phyloP scores from a whole-genome alignment of 2,113 vertebrate species.

The Pristiophorus japonicus region DNA sequence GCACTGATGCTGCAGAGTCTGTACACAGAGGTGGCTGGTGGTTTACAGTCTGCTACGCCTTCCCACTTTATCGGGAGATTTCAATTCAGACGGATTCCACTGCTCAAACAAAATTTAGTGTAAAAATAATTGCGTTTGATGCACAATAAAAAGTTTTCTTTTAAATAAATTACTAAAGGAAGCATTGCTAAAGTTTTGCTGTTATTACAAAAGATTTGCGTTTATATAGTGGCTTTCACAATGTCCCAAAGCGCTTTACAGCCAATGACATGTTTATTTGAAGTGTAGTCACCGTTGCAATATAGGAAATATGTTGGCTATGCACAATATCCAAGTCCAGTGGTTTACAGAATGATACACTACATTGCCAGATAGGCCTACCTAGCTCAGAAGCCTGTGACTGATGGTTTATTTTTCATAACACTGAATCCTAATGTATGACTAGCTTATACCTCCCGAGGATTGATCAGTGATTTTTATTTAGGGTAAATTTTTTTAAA shows the following conservation, averaged over 20 bases:
- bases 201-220: not conserved
- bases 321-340: not conserved
- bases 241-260: not conserved
- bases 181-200: not conserved
- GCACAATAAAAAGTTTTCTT: not conserved
- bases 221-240: not conserved
- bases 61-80: not conserved
- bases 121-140: not conserved
- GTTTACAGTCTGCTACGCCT: not conserved
- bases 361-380: not conserved
- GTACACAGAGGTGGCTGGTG: not conserved
- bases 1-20: not conserved
- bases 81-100: not conserved
- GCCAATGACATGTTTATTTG: not conserved
- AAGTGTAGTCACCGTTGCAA: not conserved
- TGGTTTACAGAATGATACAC: not conserved
- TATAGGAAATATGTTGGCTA: not conserved
- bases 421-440: not conserved
- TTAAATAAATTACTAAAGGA: not conserved
- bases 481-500: not conserved
- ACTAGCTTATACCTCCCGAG: not conserved
- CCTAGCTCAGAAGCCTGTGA: no score
- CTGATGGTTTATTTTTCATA: not conserved
- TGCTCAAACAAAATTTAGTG: not conserved
- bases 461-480: not conserved